Base-by-base conservation (phyloP, 2,113 vertebrate genomes). In the Pyxicephalus adspersus region DNA sequence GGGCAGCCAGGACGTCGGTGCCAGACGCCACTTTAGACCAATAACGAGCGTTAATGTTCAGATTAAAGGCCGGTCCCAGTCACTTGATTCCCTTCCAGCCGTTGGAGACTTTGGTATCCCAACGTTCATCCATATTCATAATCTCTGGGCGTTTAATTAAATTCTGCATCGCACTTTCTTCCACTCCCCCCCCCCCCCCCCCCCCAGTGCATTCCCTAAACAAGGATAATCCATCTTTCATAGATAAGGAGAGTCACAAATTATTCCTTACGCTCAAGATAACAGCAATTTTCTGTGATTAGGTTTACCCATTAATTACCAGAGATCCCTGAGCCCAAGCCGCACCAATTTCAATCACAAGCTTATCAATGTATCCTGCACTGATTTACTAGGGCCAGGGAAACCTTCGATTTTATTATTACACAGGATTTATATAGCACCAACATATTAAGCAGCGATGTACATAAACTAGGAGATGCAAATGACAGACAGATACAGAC, bases 101-200 rank as follows among this genome's bases (percentile, higher is more conserved):
- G 86, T 86, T 88, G 87, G 87, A 89, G 85, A 88, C 87, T 87
- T 81, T 86, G 85, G 85, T 80, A 86, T 85, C 84, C 84, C 87
- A 86, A 89, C 89, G 89, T 86, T 88, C 85, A 89, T 90, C 85
- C 87, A 89, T 91, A 90, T 90, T 92, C 89, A 90, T 89, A 91
- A 90, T 87, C 86, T 85, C 86, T 86, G 87, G 88, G 87, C 89
- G 88, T 88, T 89, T 91, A 91, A 92, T 91, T 91, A 91, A 91
- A 91, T 88, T 89, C 90, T 84, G 85, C 83, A 85, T 79, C 89
- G 51, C 75, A 63, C 38, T 65, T 77, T 77, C 58, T 45, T 65
- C 26, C 75, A 25, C 25, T 15, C 4, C 23, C 20, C 26, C 89
- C 72, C 89, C 88, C 26, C 89, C 72, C 89, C 88, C 84, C 76